Evolutionary conservation across 2,888 invertebrate genomes (phyloP).

Genomic region (Nymphalis c-album): DNA sequence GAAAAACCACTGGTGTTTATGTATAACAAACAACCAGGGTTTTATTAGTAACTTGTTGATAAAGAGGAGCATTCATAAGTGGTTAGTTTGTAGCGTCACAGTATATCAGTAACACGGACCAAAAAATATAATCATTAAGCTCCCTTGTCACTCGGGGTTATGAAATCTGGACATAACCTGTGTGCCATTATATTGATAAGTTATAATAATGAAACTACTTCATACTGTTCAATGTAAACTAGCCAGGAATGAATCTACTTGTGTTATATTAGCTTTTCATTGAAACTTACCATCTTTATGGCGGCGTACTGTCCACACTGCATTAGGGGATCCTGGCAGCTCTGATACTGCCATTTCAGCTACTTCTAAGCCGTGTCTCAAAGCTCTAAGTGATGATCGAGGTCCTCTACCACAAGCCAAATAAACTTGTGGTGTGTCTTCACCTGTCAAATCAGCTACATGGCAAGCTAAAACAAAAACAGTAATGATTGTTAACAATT

Average conservation of each 20-base stretch:
- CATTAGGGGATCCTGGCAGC: conserved; percentile 99
- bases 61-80: conserved; percentile 78
- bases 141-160: conserved; percentile 44
- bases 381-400: conserved; percentile 93
- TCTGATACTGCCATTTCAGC: conserved; percentile 99
- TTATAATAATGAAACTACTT: conserved; percentile 1
- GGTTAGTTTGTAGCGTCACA: conserved; percentile 73
- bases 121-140: conserved; percentile 76
- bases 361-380: conserved; percentile 98
- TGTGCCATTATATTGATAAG: not conserved
- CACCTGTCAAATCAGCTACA: conserved; percentile 97
- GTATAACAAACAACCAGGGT: conserved; percentile 84
- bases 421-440: conserved; percentile 99
- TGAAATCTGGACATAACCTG: conserved; percentile 50
- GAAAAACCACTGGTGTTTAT: conserved; percentile 96
- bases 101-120: conserved; percentile 81
- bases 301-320: conserved; percentile 99
- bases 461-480: conserved; percentile 82
- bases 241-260: not conserved
- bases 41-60: conserved; percentile 81
- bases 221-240: not conserved
- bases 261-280: not conserved
- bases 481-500: conserved; percentile 22
- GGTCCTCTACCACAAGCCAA: conserved; percentile 98
- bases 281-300: conserved; percentile 94